These are phyloP conservation scores for western clawed frog (Xenopus tropicalis) DNA, from an alignment of 2,113 vertebrate genomes.

Conservation along the genomic window DNA sequence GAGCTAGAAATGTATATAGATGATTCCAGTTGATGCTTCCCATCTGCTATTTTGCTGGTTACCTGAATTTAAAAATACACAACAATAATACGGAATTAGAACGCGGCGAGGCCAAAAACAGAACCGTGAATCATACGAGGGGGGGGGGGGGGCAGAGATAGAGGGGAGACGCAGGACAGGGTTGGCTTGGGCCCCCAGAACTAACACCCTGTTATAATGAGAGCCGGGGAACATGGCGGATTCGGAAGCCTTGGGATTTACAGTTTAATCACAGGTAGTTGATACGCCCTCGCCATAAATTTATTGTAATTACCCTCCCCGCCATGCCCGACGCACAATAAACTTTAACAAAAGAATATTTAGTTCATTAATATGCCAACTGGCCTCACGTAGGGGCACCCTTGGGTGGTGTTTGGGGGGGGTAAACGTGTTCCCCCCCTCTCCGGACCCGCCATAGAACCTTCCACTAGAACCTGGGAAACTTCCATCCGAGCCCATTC, in stretches of 20 bases:
- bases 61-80: background rate
- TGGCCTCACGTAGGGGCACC: background rate
- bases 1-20: background rate
- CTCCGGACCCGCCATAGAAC: background rate
- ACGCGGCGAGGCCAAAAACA: background rate
- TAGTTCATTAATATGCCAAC: constrained; percentile 32
- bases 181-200: too few species aligned
- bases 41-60: constrained; percentile 1
- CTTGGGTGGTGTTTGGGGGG: background rate
- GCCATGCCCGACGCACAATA: constrained; percentile 34
- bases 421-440: background rate
- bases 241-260: constrained; percentile 23
- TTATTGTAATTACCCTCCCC: constrained; percentile 35
- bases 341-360: constrained; percentile 42
- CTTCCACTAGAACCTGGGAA: background rate
- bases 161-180: too few species aligned
- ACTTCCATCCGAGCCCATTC: background rate
- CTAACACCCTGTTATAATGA: too few species aligned
- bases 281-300: constrained; percentile 41
- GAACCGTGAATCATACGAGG: constrained; percentile 3
- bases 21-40: background rate
- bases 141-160: constrained; percentile 7
- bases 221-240: constrained; percentile 10
- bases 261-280: constrained; percentile 43
- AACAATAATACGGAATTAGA: background rate